Evolutionary conservation across 2,888 invertebrate species (phyloP), one percentile per base, ranked within the genome.

Genomic region (Drosophila sordidula): DNA sequence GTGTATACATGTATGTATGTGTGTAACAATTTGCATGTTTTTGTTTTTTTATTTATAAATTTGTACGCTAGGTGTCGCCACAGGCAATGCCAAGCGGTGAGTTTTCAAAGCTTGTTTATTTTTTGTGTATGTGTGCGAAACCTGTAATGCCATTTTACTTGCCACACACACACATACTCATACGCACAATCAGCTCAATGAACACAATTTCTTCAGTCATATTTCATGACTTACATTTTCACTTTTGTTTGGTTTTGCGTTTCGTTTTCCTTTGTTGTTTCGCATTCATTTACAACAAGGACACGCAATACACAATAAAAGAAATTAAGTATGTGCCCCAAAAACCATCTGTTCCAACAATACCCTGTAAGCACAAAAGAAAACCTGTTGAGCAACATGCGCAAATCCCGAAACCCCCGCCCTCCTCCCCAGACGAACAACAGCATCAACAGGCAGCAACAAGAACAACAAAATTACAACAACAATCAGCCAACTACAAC

Each of bases 31-130:
- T 44, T 54, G 63, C 68, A 57, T 73, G 68, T 68, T 41, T 59
- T 42, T 50, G 25, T 46, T 59, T 8, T 59, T 8, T 32, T 58
- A n/a, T 34, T 39, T 32, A 32, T 38, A 52, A 62, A 65, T 59
- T 64, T 68, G 47, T 51, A 56, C 86, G 80, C 70, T 49, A 77
- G 77, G 59, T 75, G 64, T 52, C 57, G 65, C 70, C 55, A 50
- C 47, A 52, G 64, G 79, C 85, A 63, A 66, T 49, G 51, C 68
- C 75, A 47, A 68, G 80, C 70, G 84, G 79, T 80, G 42, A 83
- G 83, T 80, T 75, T 52, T 39, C 12, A n/a, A 61, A 16, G 22
- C 34, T 55, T n/a, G 32, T 42, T 52, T 32, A 22, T 42, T 41
- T 22, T 44, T 54, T 34, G 16, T 56, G 42, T 29, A 22, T 25